Evolutionary conservation across 2,797 vertebrate genomes (phyloP).

Genomic region (Lates japonicus): DNA sequence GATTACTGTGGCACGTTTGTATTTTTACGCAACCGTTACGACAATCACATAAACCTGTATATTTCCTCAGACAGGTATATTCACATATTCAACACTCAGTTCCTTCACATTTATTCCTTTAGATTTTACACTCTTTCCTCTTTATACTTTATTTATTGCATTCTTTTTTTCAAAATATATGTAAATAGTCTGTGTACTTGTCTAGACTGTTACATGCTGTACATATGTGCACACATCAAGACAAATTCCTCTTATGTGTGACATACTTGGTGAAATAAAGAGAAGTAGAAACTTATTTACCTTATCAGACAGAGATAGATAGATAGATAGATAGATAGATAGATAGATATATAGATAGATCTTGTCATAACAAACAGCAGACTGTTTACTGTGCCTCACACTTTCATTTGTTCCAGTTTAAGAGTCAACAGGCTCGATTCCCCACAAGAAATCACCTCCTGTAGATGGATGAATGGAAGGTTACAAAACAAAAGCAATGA

Average conservation of each 20-base stretch:
- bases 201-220: too few species aligned
- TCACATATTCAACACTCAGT: too few species aligned
- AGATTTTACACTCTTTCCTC: too few species aligned
- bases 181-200: too few species aligned
- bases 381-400: constrained; percentile 17
- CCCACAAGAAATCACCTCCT: constrained; percentile 43
- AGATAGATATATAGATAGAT: constrained; percentile 24
- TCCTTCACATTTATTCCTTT: too few species aligned
- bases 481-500: constrained; percentile 38
- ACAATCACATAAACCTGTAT: too few species aligned
- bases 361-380: constrained; percentile 6
- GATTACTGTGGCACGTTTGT: neutral
- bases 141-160: too few species aligned
- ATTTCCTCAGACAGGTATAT: too few species aligned
- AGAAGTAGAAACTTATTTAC: neutral
- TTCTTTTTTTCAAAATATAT: too few species aligned
- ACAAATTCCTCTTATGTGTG: too few species aligned
- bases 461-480: constrained; percentile 39
- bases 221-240: too few species aligned
- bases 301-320: constrained; percentile 15
- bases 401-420: constrained; percentile 52
- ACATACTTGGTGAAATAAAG: neutral
- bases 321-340: constrained; percentile 35
- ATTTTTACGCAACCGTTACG: too few species aligned
- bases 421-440: constrained; percentile 44